A percentile compares a stretch with the other conserved stretches of the same genome.
Conservation (phyloP, 2,888 invertebrate species). For the Agonopterix alstromeriana region DNA sequence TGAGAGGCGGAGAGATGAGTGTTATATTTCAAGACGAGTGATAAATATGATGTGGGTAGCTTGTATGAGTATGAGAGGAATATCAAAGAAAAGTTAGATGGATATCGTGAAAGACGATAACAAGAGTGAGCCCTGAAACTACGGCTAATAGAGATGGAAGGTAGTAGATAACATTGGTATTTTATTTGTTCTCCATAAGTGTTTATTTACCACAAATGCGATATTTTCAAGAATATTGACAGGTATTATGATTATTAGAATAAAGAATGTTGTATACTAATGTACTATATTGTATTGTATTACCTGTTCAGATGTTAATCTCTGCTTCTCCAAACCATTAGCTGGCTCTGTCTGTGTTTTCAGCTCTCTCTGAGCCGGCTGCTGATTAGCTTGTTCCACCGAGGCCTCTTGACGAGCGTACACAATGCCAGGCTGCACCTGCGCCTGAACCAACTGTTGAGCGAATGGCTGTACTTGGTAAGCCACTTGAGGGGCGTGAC, state of each 20-base stretch:
- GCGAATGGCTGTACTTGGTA: conserved; percentile 1
- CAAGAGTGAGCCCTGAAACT: no score
- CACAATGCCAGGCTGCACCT: conserved; percentile 10
- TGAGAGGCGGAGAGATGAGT: no score
- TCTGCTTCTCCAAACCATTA: conserved; percentile 19
- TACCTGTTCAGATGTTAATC: conserved; percentile 14
- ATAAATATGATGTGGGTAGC: no score
- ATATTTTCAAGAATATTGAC: neutral
- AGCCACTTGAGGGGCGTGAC: neutral
- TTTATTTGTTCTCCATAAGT: no score
- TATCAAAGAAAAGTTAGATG: no score
- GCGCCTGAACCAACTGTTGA: neutral
- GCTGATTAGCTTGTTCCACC: conserved; percentile 5
- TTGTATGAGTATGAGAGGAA: no score
- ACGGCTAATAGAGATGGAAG: no score
- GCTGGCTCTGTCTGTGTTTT: conserved; percentile 11
- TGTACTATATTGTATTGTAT: neutral
- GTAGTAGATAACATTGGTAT: no score
- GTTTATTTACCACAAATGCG: neutral
- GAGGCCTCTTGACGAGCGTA: conserved; percentile 11
- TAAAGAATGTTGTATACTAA: neutral
- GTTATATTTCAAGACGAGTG: no score
- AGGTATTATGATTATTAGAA: neutral
- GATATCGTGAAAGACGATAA: no score
- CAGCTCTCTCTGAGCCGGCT: conserved; percentile 9